Base-by-base conservation (phyloP, 2,113 vertebrate species). In the Edolisoma coerulescens region DNA sequence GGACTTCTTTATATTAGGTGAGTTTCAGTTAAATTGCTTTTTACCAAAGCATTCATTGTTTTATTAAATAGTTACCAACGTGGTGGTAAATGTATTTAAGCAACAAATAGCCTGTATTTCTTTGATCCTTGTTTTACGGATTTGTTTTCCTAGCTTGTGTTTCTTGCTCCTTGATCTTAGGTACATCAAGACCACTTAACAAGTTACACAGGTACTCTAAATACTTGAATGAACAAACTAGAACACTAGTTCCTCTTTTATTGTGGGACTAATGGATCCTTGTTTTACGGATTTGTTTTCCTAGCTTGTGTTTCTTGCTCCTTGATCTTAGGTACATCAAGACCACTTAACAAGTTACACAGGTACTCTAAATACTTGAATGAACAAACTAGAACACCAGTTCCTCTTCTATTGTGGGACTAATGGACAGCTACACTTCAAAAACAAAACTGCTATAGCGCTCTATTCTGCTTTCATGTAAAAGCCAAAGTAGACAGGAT, bases 371-470 rank as follows among this genome's bases (percentile, higher is more conserved):
- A 57, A 49, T 64, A 49, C 20, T 35, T 77, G 33, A 68, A 47
- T 26, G 17, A 67, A 71, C 22, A 60, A 63, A 16, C 1, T 33
- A 18, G 13, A 75, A 39, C 6, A 92, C 9, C 9, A 37, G 11
- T 57, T 49, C 27, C 3, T 59, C 4, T 71, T 76, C 52, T 76
- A 68, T 24, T 49, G 21, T 41, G 9, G 2, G 14, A 49, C 9
- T 44, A 61, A 35, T 14, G 24, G 42, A 60, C 11, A 59, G 16
- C 20, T 37, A 26, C 21, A 18, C 23, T 59, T 56, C 30, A 74
- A 60, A 88, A 56, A 0, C 6, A n/a, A 22, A 56, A 30, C 3
- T 50, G 11, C 3, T 17, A 4, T 5, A 74, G 16, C 52, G 5
- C 3, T 85, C 5, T 88, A 8, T 49, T 84, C 10, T 39, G 3